Percentiles rank a stretch among this genome's conserved stretches.
phyloP scores from a whole-genome alignment of 2,888 invertebrate species.

The Acronicta psi region DNA sequence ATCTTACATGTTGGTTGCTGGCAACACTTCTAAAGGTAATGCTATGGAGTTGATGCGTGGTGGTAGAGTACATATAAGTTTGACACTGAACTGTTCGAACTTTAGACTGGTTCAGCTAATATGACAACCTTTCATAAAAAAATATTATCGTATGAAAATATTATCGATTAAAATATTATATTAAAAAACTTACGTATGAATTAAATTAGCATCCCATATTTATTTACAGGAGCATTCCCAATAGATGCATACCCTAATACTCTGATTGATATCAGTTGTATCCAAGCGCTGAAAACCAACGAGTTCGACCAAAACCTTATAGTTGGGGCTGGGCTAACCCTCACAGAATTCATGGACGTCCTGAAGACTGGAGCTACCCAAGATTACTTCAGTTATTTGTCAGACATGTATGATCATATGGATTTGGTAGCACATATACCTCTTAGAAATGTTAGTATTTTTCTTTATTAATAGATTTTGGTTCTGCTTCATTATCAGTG shows the following conservation, averaged over 20 bases:
- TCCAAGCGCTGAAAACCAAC: constrained; percentile 86
- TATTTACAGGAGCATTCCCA: constrained; percentile 74
- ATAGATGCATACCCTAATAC: constrained; percentile 69
- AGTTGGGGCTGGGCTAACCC: constrained; percentile 88
- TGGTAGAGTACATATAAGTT: too few relatives aligned
- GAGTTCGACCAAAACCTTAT: constrained; percentile 76
- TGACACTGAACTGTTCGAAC: too few relatives aligned
- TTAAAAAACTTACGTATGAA: too few relatives aligned
- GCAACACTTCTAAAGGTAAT: constrained; percentile 91
- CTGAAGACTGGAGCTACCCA: constrained; percentile 65
- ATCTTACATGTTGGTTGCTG: constrained; percentile 90
- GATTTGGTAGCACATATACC: constrained; percentile 91
- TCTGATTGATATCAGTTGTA: constrained; percentile 89
- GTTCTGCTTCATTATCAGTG: too few relatives aligned
- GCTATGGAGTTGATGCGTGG: neutral
- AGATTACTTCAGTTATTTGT: constrained; percentile 88
- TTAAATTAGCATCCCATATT: too few relatives aligned
- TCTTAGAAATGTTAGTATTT: constrained; percentile 90
- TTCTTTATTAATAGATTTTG: too few relatives aligned
- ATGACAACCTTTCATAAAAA: too few relatives aligned
- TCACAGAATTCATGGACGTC: constrained; percentile 85
- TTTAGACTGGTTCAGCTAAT: too few relatives aligned
- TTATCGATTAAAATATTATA: too few relatives aligned
- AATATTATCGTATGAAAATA: too few relatives aligned
- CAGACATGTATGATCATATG: constrained; percentile 89